Conservation (phyloP, 1,140 invertebrate genomes). For the Drosophila setifemur region DNA sequence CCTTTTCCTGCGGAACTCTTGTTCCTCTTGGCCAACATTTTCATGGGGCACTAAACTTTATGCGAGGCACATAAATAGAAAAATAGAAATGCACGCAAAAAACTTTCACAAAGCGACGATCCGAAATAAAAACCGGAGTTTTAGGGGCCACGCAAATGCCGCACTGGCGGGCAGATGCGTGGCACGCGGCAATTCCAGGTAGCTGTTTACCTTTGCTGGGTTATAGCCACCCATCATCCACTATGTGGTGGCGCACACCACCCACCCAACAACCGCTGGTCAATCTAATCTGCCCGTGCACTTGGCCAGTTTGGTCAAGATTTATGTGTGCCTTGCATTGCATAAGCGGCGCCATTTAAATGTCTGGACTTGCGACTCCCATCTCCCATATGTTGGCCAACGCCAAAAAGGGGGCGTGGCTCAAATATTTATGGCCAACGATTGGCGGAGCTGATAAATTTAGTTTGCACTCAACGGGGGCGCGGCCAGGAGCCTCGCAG, state of each 20-base stretch:
- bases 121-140: conserved; percentile 23
- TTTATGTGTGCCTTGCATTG: conserved; percentile 71
- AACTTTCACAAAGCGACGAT: conserved; percentile 41
- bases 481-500: conserved; percentile 6
- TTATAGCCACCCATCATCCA: background rate
- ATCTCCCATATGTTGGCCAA: conserved; percentile 35
- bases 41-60: conserved; percentile 74
- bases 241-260: background rate
- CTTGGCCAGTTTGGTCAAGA: conserved; percentile 52
- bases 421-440: conserved; percentile 66
- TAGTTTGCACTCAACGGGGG: conserved; percentile 60
- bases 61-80: conserved; percentile 74
- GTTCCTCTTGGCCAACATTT: conserved; percentile 38
- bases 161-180: conserved; percentile 36
- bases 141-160: conserved; percentile 36
- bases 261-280: conserved; percentile 25
- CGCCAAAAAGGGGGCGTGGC: conserved; percentile 30
- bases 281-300: conserved; percentile 63
- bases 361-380: conserved; percentile 18
- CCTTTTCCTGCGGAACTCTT: too few species aligned
- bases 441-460: conserved; percentile 75
- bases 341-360: conserved; percentile 71
- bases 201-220: conserved; percentile 39
- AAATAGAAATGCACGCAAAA: conserved; percentile 76
- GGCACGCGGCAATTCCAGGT: conserved; percentile 19